phyloP scores from a whole-genome alignment of 2,888 invertebrate genomes.

The Leptopilina myrica region DNA sequence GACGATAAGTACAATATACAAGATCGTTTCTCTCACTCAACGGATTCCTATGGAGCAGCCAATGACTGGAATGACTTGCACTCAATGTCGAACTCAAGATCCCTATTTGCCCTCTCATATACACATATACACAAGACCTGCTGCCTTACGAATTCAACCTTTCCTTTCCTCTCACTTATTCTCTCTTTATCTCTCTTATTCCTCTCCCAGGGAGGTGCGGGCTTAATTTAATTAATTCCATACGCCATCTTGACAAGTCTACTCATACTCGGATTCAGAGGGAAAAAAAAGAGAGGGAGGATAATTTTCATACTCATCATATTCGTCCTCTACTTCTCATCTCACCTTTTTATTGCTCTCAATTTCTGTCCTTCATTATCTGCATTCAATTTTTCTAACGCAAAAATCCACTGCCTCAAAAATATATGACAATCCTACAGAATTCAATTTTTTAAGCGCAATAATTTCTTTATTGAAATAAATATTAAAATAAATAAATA shows the following conservation, averaged over 20 bases:
- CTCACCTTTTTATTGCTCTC: too few species aligned
- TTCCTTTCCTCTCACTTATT: constrained; percentile 41
- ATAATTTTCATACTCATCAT: constrained; percentile 72
- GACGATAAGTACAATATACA: constrained; percentile 10
- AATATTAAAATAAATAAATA: too few species aligned
- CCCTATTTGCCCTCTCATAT: constrained; percentile 60
- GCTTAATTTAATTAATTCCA: constrained; percentile 75
- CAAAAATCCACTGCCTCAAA: too few species aligned
- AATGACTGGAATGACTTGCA: constrained; percentile 76
- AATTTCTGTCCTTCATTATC: too few species aligned
- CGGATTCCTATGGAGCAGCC: constrained; percentile 73
- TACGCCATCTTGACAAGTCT: constrained; percentile 74
- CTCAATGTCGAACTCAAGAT: constrained; percentile 72
- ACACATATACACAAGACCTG: constrained; percentile 40
- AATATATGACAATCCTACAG: too few species aligned
- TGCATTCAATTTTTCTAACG: too few species aligned
- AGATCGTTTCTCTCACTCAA: constrained; percentile 56
- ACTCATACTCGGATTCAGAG: constrained; percentile 63
- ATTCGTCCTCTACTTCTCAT: constrained; percentile 50
- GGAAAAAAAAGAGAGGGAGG: constrained; percentile 48
- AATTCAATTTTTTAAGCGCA: too few species aligned
- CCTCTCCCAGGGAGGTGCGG: constrained; percentile 71
- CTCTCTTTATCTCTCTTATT: constrained; percentile 57
- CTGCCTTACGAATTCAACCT: constrained; percentile 42
- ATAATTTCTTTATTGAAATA: too few species aligned